Conservation (phyloP, 2,113 vertebrate species). For the Patagioenas fasciata region DNA sequence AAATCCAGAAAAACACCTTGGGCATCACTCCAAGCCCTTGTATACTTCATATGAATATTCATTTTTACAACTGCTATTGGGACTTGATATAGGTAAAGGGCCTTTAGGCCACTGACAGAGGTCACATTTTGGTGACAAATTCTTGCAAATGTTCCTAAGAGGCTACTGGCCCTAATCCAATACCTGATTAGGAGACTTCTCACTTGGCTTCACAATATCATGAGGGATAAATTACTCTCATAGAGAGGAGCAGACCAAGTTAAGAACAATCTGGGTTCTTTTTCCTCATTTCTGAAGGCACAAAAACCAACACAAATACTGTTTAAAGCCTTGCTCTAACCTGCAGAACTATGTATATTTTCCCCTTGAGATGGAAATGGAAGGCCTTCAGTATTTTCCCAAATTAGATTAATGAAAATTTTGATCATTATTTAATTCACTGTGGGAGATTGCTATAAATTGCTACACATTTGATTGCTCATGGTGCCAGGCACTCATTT, state of each 20-base stretch:
- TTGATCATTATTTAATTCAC: fast-evolving
- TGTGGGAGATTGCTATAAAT: background rate
- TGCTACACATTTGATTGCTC: background rate
- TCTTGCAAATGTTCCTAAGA: background rate
- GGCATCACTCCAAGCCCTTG: background rate
- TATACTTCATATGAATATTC: background rate
- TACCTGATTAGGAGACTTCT: background rate
- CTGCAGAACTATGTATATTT: background rate
- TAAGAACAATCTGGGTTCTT: background rate
- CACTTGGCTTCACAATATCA: background rate
- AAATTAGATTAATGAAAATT: background rate
- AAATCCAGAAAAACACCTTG: background rate
- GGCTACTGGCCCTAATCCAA: background rate
- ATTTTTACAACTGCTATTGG: background rate
- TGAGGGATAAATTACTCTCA: background rate
- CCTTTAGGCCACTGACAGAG: background rate
- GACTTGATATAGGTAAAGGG: background rate
- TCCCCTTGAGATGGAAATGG: background rate
- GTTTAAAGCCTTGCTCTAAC: background rate
- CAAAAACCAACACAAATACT: background rate
- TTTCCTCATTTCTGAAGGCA: background rate
- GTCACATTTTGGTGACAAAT: background rate
- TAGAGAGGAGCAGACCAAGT: background rate
- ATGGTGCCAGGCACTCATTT: background rate
- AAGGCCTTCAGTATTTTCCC: background rate